These are phyloP conservation scores for Cariama cristata DNA, from an alignment of 2,113 vertebrate genomes.

Conservation along the genomic window DNA sequence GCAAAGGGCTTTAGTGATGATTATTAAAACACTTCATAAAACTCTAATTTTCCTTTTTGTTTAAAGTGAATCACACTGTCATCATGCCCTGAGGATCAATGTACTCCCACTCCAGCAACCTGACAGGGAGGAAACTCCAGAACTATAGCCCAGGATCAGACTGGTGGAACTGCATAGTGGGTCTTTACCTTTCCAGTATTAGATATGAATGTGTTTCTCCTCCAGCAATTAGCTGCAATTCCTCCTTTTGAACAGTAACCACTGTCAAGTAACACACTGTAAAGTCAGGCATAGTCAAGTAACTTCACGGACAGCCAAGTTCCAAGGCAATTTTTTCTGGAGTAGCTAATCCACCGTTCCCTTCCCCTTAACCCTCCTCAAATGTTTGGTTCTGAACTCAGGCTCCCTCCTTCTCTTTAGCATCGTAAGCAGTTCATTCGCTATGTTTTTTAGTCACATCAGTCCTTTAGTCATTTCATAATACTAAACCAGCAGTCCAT, in stretches of 20 bases:
- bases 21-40: neutral
- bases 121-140: neutral
- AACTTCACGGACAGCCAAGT: neutral
- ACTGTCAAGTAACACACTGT: neutral
- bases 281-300: neutral
- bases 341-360: neutral
- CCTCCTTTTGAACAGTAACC: neutral
- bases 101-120: neutral
- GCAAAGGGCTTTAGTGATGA: neutral
- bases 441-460: neutral
- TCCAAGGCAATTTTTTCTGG: neutral
- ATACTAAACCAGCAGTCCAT: no score
- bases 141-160: neutral
- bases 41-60: neutral
- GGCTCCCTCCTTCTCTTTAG: neutral
- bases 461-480: neutral
- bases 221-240: neutral
- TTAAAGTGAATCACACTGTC: neutral
- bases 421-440: neutral
- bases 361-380: neutral
- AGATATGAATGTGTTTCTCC: neutral
- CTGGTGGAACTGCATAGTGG: no score
- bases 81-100: neutral
- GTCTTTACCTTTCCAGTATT: neutral
- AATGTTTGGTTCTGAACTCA: neutral